Percentiles rank a stretch among this genome's conserved stretches.
These are phyloP conservation scores for Rhogogaster chlorosoma DNA, from an alignment of 2,888 invertebrate genomes.

Conservation along the genomic window DNA sequence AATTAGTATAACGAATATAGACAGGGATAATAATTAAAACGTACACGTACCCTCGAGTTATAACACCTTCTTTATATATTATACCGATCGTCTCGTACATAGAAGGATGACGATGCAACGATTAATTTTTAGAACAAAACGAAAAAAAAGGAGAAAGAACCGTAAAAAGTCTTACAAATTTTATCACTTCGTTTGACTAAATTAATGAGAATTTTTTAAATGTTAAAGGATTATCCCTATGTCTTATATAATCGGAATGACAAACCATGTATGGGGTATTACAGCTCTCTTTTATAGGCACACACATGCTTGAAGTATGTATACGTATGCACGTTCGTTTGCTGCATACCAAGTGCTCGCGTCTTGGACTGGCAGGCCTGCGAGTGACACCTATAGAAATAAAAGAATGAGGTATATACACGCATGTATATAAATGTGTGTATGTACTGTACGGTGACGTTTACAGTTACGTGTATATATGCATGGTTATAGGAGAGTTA, in stretches of 20 bases:
- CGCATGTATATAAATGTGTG: conserved; percentile 54
- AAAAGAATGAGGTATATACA: conserved; percentile 7
- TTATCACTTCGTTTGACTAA: no score
- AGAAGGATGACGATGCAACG: no score
- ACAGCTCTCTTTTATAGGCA: not conserved
- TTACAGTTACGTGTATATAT: conserved; percentile 51
- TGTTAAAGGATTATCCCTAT: not conserved
- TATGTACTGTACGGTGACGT: conserved; percentile 41
- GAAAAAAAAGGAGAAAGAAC: no score
- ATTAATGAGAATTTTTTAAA: not conserved
- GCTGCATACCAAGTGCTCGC: conserved; percentile 20
- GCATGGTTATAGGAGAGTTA: not conserved
- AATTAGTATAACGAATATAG: not conserved
- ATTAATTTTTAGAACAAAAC: no score
- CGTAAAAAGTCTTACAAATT: no score
- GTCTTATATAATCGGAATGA: not conserved
- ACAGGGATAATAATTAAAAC: no score
- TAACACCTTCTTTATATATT: no score
- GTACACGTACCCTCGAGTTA: no score
- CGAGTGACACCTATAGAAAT: conserved; percentile 42
- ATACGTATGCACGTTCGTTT: not conserved
- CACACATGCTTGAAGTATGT: not conserved
- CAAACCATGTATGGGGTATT: not conserved
- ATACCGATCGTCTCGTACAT: no score
- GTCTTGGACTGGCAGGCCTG: conserved; percentile 12